These are phyloP conservation scores for Poeciliopsis retropinna DNA, from an alignment of 2,113 vertebrate genomes.

Conservation along the genomic window DNA sequence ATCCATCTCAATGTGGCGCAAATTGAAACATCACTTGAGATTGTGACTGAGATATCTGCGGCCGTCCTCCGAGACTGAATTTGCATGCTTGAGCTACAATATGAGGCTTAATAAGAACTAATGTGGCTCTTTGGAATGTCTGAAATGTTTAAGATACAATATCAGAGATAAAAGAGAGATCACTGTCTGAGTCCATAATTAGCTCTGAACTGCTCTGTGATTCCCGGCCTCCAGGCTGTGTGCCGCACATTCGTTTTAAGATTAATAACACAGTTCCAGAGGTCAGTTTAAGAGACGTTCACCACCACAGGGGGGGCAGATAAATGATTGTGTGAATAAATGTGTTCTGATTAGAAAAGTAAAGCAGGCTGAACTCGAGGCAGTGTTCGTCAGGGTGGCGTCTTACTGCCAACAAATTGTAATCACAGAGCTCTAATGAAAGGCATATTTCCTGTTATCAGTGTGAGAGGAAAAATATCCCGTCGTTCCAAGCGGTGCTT, in stretches of 20 bases:
- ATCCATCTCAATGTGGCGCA: not conserved
- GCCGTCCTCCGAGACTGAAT: not conserved
- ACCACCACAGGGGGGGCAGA: conserved; percentile 33
- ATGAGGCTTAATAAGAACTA: conserved; percentile 17
- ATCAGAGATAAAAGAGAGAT: conserved; percentile 12
- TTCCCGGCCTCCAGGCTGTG: conserved; percentile 21
- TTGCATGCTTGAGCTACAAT: conserved; percentile 6
- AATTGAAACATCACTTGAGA: not conserved
- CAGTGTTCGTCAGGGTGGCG: conserved; percentile 34
- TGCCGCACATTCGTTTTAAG: conserved; percentile 27
- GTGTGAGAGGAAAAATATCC: conserved; percentile 16
- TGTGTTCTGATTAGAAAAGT: conserved; percentile 52
- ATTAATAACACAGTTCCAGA: conserved; percentile 58
- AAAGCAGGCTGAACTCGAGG: conserved; percentile 40
- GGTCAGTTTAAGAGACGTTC: conserved; percentile 48
- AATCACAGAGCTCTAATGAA: conserved; percentile 62
- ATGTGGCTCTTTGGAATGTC: conserved; percentile 9
- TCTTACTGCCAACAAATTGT: conserved; percentile 44
- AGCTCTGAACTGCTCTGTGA: conserved; percentile 14
- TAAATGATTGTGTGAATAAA: conserved; percentile 58
- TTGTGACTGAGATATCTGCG: not conserved
- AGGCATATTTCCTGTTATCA: conserved; percentile 59
- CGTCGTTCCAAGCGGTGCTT: conserved; percentile 57
- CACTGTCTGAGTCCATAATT: conserved; percentile 30
- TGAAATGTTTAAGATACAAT: conserved; percentile 8